These are phyloP conservation scores for Mesaphorura yosii DNA, from an alignment of 1,140 invertebrate genomes.

Conservation along the genomic window DNA sequence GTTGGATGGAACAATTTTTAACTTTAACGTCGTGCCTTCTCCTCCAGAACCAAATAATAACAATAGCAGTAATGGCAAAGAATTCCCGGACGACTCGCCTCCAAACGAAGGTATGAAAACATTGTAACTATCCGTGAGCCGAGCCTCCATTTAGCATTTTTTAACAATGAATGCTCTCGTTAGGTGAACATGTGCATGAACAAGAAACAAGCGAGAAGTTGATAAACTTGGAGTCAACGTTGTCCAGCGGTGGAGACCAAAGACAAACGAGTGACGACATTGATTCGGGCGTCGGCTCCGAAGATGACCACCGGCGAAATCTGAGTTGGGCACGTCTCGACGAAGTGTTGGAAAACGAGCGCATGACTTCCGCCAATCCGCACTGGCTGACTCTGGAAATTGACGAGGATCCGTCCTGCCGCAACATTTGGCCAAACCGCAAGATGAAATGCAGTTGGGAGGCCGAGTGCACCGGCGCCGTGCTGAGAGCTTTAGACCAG, in stretches of 20 bases:
- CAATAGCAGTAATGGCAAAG: no score
- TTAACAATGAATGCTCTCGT: no score
- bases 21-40: background rate
- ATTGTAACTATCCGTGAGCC: no score
- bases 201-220: conserved; percentile 11
- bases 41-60: no score
- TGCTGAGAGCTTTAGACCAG: conserved; percentile 14
- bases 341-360: conserved; percentile 22
- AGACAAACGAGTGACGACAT: conserved; percentile 22
- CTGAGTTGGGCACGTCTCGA: conserved; percentile 23
- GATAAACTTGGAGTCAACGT: no score
- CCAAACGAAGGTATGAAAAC: no score
- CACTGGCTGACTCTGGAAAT: conserved; percentile 21
- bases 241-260: conserved; percentile 17
- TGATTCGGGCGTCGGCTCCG: conserved; percentile 19
- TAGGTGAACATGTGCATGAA: conserved; percentile 9
- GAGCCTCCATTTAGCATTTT: no score
- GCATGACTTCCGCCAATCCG: conserved; percentile 18
- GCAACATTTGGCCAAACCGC: conserved; percentile 23
- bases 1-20: conserved; percentile 47
- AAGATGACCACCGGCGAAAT: conserved; percentile 21
- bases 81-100: no score
- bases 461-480: conserved; percentile 14
- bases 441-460: conserved; percentile 24
- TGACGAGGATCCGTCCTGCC: conserved; percentile 17